Conservation (phyloP, 2,797 vertebrate genomes). For the Acipenser transmontanus region DNA sequence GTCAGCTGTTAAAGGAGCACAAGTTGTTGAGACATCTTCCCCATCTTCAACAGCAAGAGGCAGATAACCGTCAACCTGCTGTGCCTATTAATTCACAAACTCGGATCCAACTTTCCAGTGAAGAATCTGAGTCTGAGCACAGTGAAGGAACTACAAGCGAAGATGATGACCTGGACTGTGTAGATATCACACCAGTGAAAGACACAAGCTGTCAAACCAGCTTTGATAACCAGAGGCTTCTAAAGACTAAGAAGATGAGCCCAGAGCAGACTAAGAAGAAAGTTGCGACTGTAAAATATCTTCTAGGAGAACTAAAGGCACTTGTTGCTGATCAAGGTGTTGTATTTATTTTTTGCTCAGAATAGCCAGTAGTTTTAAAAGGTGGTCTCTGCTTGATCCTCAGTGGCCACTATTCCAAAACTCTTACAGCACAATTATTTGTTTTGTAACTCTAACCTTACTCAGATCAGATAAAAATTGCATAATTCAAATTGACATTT, state of each 20-base stretch:
- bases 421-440: no score
- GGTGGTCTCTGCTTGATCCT: not conserved
- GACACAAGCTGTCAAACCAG: conserved; percentile 39
- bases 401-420: no score
- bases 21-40: conserved; percentile 45
- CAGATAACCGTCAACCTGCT: conserved; percentile 24
- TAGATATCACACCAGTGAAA: conserved; percentile 28
- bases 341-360: not conserved
- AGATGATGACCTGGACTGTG: conserved; percentile 28
- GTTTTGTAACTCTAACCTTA: no score
- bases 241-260: conserved; percentile 38
- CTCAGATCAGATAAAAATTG: no score
- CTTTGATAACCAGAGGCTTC: conserved; percentile 30
- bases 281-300: conserved; percentile 57
- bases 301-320: conserved; percentile 71
- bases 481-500: no score
- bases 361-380: conserved; percentile 10
- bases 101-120: conserved; percentile 20
- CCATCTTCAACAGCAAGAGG: conserved; percentile 39
- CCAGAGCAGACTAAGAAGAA: conserved; percentile 44
- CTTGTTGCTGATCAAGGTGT: conserved; percentile 57
- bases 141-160: conserved; percentile 33
- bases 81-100: conserved; percentile 17
- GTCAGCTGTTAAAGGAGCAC: conserved; percentile 39
- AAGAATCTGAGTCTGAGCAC: conserved; percentile 32